Evolutionary conservation across 2,113 vertebrate species (phyloP).

Genomic region (Hippocampus abdominalis): DNA sequence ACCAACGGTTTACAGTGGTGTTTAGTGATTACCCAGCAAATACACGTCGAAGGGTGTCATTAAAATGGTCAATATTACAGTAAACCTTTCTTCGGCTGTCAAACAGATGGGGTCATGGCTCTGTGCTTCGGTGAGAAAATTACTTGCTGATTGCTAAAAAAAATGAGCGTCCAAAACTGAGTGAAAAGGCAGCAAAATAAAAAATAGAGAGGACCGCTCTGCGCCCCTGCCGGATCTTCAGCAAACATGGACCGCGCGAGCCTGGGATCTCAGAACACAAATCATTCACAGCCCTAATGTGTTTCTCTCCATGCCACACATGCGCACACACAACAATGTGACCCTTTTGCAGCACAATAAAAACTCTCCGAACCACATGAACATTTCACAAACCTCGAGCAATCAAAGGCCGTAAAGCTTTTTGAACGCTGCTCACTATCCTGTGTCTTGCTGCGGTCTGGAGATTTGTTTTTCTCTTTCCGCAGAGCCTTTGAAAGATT

Average conservation of each 20-base stretch:
- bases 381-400: constrained; percentile 46
- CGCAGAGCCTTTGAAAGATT: constrained; percentile 44
- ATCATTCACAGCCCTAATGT: constrained; percentile 35
- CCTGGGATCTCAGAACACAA: constrained; percentile 42
- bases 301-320: background rate
- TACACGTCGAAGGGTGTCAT: constrained; percentile 17
- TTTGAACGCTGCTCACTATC: constrained; percentile 18
- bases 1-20: background rate
- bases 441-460: constrained; percentile 33
- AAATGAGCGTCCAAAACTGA: constrained; percentile 42
- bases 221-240: constrained; percentile 54
- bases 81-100: constrained; percentile 53
- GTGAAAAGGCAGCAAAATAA: constrained; percentile 62
- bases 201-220: constrained; percentile 37
- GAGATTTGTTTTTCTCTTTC: constrained; percentile 28
- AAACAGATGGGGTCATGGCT: constrained; percentile 27
- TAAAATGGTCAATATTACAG: constrained; percentile 32
- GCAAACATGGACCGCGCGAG: constrained; percentile 57
- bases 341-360: constrained; percentile 17
- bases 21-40: constrained; percentile 17
- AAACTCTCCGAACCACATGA: constrained; percentile 38
- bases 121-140: background rate
- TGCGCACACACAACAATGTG: constrained; percentile 4
- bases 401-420: constrained; percentile 47
- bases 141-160: constrained; percentile 17